Percentiles rank a stretch among this genome's conserved stretches.
Evolutionary conservation across 2,113 vertebrate genomes (phyloP).

Genomic region (Lepisosteus osseus): DNA sequence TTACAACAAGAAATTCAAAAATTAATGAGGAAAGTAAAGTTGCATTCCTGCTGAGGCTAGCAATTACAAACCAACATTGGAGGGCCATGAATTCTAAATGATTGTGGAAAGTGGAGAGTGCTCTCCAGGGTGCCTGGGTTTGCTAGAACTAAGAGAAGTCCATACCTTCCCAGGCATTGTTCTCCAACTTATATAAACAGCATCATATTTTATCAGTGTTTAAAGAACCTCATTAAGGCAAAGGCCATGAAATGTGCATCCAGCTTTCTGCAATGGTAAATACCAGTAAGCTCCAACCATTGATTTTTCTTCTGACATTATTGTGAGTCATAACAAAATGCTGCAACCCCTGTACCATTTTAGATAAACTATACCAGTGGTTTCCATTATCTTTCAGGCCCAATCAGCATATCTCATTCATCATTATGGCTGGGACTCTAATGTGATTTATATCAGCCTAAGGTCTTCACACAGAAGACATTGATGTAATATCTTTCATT

Average conservation of each 20-base stretch:
- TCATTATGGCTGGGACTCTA: background rate
- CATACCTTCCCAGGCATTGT: background rate
- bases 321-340: background rate
- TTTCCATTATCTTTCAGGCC: background rate
- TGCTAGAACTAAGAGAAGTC: background rate
- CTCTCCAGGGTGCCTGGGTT: conserved; percentile 1
- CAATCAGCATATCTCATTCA: background rate
- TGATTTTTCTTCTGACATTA: background rate
- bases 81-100: conserved; percentile 8
- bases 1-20: conserved; percentile 19
- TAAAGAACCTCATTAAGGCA: conserved; percentile 4
- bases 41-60: conserved; percentile 18
- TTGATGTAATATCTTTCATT: conserved; percentile 11
- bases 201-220: conserved; percentile 7
- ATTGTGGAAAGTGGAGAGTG: background rate
- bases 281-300: conserved; percentile 5
- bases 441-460: conserved; percentile 12
- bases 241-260: background rate
- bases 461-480: conserved; percentile 6
- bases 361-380: background rate
- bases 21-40: conserved; percentile 8
- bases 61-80: conserved; percentile 4
- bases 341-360: background rate
- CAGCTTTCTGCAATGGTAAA: background rate
- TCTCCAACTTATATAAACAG: conserved; percentile 1